Percentiles rank a stretch among this genome's conserved stretches.
Conservation (phyloP, 2,113 vertebrate genomes). For the Sardina pilchardus region DNA sequence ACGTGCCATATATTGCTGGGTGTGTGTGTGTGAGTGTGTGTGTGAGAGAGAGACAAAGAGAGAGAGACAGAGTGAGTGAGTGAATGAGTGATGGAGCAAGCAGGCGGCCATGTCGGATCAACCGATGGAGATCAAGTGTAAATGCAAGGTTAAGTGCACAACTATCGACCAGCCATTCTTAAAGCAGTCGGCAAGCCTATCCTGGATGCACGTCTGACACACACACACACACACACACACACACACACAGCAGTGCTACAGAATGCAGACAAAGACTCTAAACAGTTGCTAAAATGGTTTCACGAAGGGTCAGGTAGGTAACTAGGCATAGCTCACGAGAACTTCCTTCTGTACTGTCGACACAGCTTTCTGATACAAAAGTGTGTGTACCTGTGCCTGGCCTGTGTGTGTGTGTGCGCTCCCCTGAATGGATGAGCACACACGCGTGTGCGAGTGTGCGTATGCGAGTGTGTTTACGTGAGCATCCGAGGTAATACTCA, state of each 20-base stretch:
- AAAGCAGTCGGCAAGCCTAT: not conserved
- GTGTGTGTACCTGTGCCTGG: not conserved
- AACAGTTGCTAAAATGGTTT: not conserved
- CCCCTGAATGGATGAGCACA: not conserved
- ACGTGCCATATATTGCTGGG: not conserved
- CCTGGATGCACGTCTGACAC: not conserved
- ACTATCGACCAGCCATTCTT: not conserved
- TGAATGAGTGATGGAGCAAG: not conserved
- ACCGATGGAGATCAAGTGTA: not conserved
- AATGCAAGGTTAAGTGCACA: not conserved
- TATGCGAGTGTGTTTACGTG: not conserved
- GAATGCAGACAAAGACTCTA: not conserved
- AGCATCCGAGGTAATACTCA: conserved; percentile 74
- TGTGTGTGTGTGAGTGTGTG: no score
- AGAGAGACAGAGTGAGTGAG: not conserved
- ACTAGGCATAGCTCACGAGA: not conserved
- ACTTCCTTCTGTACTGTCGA: not conserved
- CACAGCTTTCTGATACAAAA: not conserved
- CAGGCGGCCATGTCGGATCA: not conserved
- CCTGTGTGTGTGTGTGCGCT: not conserved
- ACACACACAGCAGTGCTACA: not conserved
- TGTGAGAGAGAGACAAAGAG: conserved; percentile 13
- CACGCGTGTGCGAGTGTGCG: not conserved
- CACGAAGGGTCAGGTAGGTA: not conserved
- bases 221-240: not conserved